A percentile compares a stretch with the other conserved stretches of the same genome.
Conservation (phyloP, 2,797 vertebrate species). For the Neopelma chrysocephalum region DNA sequence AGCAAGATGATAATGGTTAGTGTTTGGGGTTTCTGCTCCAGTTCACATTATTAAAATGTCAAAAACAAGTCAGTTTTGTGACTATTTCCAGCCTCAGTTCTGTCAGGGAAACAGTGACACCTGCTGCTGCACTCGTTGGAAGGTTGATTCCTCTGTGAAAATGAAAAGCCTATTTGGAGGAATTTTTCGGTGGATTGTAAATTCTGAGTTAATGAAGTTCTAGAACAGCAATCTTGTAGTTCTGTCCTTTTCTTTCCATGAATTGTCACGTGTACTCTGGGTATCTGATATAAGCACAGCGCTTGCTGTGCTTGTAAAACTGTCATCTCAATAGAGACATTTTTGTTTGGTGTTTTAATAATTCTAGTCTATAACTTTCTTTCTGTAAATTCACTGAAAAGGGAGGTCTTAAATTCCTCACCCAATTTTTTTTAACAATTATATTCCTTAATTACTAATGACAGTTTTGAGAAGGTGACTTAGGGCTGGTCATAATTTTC, state of each 20-base stretch:
- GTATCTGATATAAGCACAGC: not conserved
- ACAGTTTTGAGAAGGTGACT: not conserved
- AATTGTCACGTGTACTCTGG: not conserved
- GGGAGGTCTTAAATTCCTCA: not conserved
- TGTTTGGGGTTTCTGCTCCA: not conserved
- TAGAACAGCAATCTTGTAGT: not conserved
- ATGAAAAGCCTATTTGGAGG: not conserved
- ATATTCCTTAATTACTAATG: not conserved
- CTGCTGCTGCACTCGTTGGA: not conserved
- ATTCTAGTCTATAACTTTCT: not conserved
- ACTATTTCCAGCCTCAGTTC: not conserved
- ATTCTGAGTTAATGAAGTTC: not conserved
- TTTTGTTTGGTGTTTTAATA: not conserved
- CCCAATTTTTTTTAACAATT: not conserved
- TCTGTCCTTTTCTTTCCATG: not conserved
- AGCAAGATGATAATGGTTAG: not conserved
- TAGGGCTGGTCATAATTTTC: not conserved
- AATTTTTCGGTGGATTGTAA: not conserved
- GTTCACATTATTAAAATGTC: not conserved
- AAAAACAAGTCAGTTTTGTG: conserved; percentile 22
- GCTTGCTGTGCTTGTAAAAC: not conserved
- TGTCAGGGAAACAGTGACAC: conserved; percentile 50
- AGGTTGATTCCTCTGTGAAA: not conserved
- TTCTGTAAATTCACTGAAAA: not conserved
- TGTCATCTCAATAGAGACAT: not conserved